Evolutionary conservation across 2,113 vertebrate genomes (phyloP).

Genomic region (Xenus cinereus): DNA sequence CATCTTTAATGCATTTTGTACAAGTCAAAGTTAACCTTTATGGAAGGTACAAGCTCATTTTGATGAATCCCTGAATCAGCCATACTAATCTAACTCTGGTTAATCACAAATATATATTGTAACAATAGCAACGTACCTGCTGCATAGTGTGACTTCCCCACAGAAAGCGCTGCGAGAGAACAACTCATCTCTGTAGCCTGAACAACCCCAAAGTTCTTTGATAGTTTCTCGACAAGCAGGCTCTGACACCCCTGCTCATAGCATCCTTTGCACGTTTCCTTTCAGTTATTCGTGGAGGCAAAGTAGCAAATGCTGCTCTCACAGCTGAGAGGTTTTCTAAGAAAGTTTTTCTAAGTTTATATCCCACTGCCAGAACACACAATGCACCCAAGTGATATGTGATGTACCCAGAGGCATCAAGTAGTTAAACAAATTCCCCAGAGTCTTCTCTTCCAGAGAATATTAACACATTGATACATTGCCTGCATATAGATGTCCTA

Average conservation of each 20-base stretch:
- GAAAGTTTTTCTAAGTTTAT: not conserved
- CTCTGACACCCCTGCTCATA: not conserved
- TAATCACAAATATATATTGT: not conserved
- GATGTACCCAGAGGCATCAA: not conserved
- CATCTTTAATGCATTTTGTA: constrained; percentile 61
- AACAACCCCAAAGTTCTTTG: not conserved
- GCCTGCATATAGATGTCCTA: not conserved
- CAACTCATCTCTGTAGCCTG: not conserved
- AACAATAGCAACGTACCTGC: not conserved
- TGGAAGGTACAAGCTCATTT: constrained; percentile 37
- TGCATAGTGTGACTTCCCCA: not conserved
- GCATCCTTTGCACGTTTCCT: not conserved
- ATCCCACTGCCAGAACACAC: not conserved
- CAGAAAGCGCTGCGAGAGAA: not conserved
- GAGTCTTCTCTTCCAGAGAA: not conserved
- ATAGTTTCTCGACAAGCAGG: not conserved
- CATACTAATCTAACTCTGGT: not conserved
- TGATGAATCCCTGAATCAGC: constrained; percentile 25
- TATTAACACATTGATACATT: not conserved
- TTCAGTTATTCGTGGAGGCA: not conserved
- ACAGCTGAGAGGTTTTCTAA: not conserved
- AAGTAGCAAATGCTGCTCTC: not conserved
- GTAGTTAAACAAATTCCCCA: not conserved
- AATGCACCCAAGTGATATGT: not conserved
- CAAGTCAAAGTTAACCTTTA: constrained; percentile 67